Evolutionary conservation across 2,888 invertebrate species (phyloP).

Genomic region (Camponotus fellah): DNA sequence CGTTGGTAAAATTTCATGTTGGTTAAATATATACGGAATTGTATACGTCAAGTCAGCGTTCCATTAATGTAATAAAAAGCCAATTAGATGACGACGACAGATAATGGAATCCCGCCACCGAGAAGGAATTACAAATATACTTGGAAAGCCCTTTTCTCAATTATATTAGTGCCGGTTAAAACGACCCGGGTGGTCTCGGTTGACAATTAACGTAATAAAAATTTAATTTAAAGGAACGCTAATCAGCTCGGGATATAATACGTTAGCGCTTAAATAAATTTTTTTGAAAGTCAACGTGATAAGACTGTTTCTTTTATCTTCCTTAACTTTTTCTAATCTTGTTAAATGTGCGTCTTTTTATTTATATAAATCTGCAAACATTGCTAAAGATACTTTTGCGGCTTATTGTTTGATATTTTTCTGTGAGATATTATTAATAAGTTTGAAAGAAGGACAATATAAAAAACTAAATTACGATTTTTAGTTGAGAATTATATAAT

Average conservation of each 20-base stretch:
- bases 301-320: neutral
- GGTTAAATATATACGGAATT: constrained; percentile 35
- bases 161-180: constrained; percentile 17
- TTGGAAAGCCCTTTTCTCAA: constrained; percentile 19
- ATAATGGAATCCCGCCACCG: constrained; percentile 11
- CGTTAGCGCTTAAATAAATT: constrained; percentile 1
- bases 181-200: neutral
- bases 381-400: neutral
- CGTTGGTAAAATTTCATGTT: constrained; percentile 13
- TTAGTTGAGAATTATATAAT: neutral
- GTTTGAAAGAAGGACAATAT: neutral
- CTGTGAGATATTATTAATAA: neutral
- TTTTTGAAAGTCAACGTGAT: neutral
- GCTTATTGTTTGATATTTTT: neutral
- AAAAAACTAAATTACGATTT: neutral
- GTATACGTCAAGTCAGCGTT: constrained; percentile 6
- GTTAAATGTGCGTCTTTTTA: neutral
- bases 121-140: constrained; percentile 40
- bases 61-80: constrained; percentile 64
- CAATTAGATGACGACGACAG: constrained; percentile 55
- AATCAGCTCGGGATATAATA: constrained; percentile 7
- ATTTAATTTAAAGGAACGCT: constrained; percentile 55
- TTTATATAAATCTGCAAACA: neutral
- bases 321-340: neutral
- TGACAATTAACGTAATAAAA: constrained; percentile 61